Evolutionary conservation across 2,797 vertebrate species (phyloP).

Genomic region (Gobionotothen gibberifrons): DNA sequence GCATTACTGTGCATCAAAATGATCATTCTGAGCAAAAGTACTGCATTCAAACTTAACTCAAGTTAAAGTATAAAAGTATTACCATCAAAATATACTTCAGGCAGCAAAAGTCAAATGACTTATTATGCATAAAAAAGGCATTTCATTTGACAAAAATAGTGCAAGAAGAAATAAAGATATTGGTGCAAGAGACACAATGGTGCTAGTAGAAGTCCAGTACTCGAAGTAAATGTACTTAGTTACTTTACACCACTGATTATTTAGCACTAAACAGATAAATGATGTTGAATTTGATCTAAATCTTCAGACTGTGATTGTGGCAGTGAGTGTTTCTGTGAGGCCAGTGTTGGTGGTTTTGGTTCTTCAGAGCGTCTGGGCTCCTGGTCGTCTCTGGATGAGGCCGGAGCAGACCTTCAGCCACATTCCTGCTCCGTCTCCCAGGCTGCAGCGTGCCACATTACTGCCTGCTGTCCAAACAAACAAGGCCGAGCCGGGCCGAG

Average conservation of each 20-base stretch:
- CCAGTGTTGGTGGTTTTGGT: slow-evolving; percentile 27
- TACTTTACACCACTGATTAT: no score
- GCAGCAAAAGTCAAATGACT: no score
- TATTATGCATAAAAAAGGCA: no score
- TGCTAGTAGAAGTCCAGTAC: no score
- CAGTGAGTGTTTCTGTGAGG: slow-evolving; percentile 1
- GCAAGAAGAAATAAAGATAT: no score
- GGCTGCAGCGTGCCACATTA: slow-evolving; percentile 77
- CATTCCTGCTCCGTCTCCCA: slow-evolving; percentile 75
- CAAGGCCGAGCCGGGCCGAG: slow-evolving; percentile 50
- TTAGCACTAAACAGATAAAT: neutral
- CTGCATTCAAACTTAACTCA: no score
- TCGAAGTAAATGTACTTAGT: no score
- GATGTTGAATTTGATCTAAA: neutral
- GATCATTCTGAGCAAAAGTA: neutral
- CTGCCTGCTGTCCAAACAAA: slow-evolving; percentile 82
- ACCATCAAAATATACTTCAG: no score
- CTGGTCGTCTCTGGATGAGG: slow-evolving; percentile 68
- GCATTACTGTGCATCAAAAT: neutral
- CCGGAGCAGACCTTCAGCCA: slow-evolving; percentile 68
- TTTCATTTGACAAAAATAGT: no score
- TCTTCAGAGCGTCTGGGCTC: slow-evolving; percentile 27
- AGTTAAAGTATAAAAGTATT: no score
- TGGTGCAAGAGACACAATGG: no score
- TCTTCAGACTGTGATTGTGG: neutral